Percentiles rank a stretch among this genome's conserved stretches.
Conservation (phyloP, 1,140 invertebrate species). For the Coptotermes formosanus region DNA sequence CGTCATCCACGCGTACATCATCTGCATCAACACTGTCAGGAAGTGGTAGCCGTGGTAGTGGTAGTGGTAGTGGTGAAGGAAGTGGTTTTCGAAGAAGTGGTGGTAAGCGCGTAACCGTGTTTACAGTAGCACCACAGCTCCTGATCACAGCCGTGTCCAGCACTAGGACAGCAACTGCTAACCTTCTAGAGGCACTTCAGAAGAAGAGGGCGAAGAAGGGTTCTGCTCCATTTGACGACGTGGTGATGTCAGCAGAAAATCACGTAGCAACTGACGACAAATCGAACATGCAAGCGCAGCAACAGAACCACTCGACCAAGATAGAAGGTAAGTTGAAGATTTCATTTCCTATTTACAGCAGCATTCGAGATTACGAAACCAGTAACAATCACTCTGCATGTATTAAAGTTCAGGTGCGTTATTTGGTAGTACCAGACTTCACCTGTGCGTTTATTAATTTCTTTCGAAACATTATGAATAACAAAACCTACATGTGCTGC, state of each 20-base stretch:
- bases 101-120: neutral
- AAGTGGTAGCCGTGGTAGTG: neutral
- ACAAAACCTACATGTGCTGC: too few relatives aligned
- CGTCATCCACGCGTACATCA: neutral
- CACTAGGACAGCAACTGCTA: neutral
- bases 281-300: neutral
- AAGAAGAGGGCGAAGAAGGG: neutral
- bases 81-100: neutral
- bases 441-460: too few relatives aligned
- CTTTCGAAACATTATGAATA: too few relatives aligned
- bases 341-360: too few relatives aligned
- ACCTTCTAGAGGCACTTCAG: neutral
- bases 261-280: neutral
- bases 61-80: neutral
- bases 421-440: too few relatives aligned
- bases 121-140: neutral
- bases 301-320: neutral
- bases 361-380: too few relatives aligned
- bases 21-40: neutral
- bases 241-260: neutral
- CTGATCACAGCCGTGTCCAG: neutral
- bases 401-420: too few relatives aligned
- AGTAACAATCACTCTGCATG: too few relatives aligned
- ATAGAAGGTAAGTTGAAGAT: neutral
- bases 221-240: neutral